A percentile compares a stretch with the other conserved stretches of the same genome.
These are phyloP conservation scores for Drosophila hamatofila DNA, from an alignment of 2,888 invertebrate genomes.

Conservation along the genomic window DNA sequence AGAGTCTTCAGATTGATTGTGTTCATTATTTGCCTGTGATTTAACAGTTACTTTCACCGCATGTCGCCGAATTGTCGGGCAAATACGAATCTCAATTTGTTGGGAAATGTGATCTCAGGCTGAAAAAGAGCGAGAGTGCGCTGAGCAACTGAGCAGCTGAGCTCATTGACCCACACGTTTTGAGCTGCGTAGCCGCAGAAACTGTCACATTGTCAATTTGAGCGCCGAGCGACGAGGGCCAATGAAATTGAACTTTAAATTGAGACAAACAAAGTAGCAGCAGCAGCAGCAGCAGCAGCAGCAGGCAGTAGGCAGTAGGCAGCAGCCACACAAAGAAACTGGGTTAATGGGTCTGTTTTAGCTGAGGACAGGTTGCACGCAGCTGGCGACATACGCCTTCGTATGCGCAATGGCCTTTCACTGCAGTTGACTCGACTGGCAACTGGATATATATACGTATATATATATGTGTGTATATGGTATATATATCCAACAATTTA, in stretches of 20 bases:
- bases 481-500: constrained; percentile 48
- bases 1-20: constrained; percentile 6
- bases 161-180: constrained; percentile 80
- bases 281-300: constrained; percentile 12
- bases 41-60: constrained; percentile 40
- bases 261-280: constrained; percentile 70
- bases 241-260: constrained; percentile 82
- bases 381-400: constrained; percentile 39
- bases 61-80: constrained; percentile 8
- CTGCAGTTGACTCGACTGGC: constrained; percentile 47
- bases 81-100: constrained; percentile 14
- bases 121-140: constrained; percentile 6
- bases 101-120: constrained; percentile 6
- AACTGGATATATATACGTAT: background rate
- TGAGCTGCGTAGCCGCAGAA: constrained; percentile 36
- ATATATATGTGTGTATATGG: background rate
- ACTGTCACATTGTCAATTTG: constrained; percentile 77
- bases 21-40: constrained; percentile 19
- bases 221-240: constrained; percentile 73
- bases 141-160: constrained; percentile 54
- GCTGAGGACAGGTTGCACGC: constrained; percentile 71
- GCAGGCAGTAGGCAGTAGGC: constrained; percentile 11
- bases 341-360: constrained; percentile 78
- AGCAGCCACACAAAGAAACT: constrained; percentile 58
- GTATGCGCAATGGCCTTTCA: constrained; percentile 80